Evolutionary conservation across 92 coral and sea anemone genomes (phyloP).

Genomic region (Paragorgia papillata): DNA sequence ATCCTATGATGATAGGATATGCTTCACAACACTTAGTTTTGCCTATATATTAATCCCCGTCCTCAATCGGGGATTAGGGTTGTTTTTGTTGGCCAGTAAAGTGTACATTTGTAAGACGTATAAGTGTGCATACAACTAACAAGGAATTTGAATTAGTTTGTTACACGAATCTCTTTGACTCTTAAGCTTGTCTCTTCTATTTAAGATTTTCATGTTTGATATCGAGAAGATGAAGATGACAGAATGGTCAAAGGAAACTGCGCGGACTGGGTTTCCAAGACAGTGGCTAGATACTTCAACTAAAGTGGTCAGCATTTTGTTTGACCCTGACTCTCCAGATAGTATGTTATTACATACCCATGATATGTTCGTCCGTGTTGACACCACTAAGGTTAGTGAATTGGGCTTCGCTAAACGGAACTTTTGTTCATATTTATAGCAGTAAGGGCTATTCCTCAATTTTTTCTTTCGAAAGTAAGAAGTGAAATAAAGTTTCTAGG

Average conservation of each 20-base stretch:
- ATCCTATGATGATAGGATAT: too few species aligned
- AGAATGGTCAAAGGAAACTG: slow-evolving; percentile 81
- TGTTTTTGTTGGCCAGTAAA: too few species aligned
- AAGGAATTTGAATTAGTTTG: too few species aligned
- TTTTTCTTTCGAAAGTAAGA: too few species aligned
- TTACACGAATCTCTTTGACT: too few species aligned
- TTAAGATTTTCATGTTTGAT: slow-evolving; percentile 72
- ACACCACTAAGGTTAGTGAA: slow-evolving; percentile 69
- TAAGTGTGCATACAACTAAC: too few species aligned
- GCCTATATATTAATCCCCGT: too few species aligned
- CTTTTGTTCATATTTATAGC: too few species aligned
- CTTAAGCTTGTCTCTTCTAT: not conserved
- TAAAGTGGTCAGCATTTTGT: slow-evolving; percentile 72
- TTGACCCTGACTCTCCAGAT: slow-evolving; percentile 65
- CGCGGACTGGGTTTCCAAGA: slow-evolving; percentile 68
- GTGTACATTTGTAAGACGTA: too few species aligned
- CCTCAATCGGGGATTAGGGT: too few species aligned
- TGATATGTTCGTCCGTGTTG: slow-evolving; percentile 70
- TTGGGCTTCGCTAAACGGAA: not conserved
- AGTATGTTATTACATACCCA: slow-evolving; percentile 72
- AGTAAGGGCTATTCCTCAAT: too few species aligned
- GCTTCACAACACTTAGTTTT: too few species aligned
- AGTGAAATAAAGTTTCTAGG: not conserved
- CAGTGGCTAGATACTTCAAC: slow-evolving; percentile 67
- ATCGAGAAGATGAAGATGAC: slow-evolving; percentile 66